Evolutionary conservation across 1,140 invertebrate species (phyloP), one percentile per base, ranked within the genome.

Genomic region (Drosophila yakuba): DNA sequence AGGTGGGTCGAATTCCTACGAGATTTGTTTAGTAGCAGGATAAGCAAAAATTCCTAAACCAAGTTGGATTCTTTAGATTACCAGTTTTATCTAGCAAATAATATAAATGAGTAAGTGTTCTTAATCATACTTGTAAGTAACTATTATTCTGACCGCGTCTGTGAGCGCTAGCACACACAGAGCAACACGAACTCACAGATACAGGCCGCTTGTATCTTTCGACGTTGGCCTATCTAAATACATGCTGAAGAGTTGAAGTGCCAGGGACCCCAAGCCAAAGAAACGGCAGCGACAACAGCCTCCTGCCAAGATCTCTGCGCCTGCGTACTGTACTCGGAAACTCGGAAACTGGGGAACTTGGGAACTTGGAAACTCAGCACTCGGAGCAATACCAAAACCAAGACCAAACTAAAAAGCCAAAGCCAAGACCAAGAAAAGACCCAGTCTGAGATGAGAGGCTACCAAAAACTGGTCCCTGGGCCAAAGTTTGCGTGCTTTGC

Each of bases 401-500:
- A 47, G 44, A 69, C 50, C 56, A 67, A 60, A 32, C 28, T 6
- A 32, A 32, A 8, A 25, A 4, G 5, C 39, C n/a, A 41, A 47
- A 47, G 59, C 51, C 57, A 69, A 61, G 48, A 62, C 43, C 43
- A 56, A 55, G 43, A 39, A 17, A 38, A 45, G 47, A 54, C 55
- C 55, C 47, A 58, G 39, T 41, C 58, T 36, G 44, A 45, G 50
- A 47, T 61, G 47, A 36, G 47, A 57, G 25, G 25, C 60, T 60
- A 68, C 74, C 63, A 67, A 80, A 85, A 85, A 85, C 82, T 78
- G 82, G 82, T 85, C 78, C 61, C 61, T 60, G 69, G 67, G 84
- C 84, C 83, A 86, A 86, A 86, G 83, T 86, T 86, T 86, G 83
- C 83, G 83, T 86, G 83, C 80, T 67, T 88, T 79, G 83, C 83